Evolutionary conservation across 2,888 invertebrate species (phyloP), one percentile per base, ranked within the genome.

Genomic region (Melolontha melolontha): DNA sequence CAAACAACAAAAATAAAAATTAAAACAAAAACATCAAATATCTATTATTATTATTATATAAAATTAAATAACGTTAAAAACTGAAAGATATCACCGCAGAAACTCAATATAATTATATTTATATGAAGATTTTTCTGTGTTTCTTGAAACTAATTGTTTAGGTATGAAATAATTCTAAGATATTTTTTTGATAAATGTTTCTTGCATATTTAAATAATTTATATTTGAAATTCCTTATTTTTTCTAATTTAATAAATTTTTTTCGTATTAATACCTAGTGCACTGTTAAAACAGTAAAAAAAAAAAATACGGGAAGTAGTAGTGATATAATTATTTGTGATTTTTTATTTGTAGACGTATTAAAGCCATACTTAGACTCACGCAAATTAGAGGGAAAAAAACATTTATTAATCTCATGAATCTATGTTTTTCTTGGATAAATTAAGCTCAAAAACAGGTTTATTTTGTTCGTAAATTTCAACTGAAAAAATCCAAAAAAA

Each of bases 61-160:
- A 34, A 34, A 6, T 34, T 8, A 52, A n/a, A 52, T 52, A 34
- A 12, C 44, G 34, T 8, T 34, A 34, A 52, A 12, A 57, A 22
- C 22, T 22, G 4, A 40, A 59, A 44, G 59, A 47, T 62, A 62
- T 49, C 59, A 39, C 34, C 34, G 34, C 47, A 47, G 42, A 57
- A 42, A 27, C 12, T 34, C 11, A 44, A 57, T 44, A 57, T 57
- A 44, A 29, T 42, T 42, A 55, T 11, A 57, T 57, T 57, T 57
- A 57, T 12, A 57, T 22, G 5, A 27, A 40, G 22, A 57, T 11
- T 57, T 27, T 57, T 44, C 6, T 57, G 27, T 29, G 22, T 42
- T 57, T 57, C 8, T 49, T 16, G 49, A 10, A 34, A 34, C 6
- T 52, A 34, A 52, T n/a, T 29, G n/a, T 51, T 29, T 29, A 52